Evolutionary conservation across 2,888 invertebrate species (phyloP).

Genomic region (Colletes collaris): DNA sequence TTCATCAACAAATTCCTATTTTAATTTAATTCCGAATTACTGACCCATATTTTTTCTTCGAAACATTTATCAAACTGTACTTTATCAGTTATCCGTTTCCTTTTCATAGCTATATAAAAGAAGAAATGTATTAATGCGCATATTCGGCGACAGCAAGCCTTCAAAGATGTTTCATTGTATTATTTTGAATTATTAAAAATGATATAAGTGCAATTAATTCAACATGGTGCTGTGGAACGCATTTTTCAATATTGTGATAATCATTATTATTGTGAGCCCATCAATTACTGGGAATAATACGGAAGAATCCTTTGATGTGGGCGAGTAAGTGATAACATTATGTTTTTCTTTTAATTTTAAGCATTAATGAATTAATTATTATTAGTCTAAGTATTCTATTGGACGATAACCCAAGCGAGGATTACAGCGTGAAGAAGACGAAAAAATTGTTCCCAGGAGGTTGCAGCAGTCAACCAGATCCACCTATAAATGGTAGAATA

Average conservation of each 20-base stretch:
- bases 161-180: neutral
- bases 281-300: constrained; percentile 16
- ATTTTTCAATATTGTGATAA: constrained; percentile 10
- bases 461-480: constrained; percentile 59
- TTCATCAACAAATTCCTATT: no score
- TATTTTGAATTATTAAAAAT: neutral
- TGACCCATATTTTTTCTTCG: constrained; percentile 62
- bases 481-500: constrained; percentile 71
- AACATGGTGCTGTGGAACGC: constrained; percentile 45
- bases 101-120: constrained; percentile 67
- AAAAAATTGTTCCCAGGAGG: constrained; percentile 56
- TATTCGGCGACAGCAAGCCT: constrained; percentile 18
- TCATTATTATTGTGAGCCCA: constrained; percentile 5
- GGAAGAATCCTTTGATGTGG: neutral
- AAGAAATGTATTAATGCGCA: constrained; percentile 24
- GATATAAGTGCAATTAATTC: neutral
- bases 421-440: constrained; percentile 22
- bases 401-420: constrained; percentile 2
- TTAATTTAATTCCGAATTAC: neutral
- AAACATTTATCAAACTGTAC: constrained; percentile 69
- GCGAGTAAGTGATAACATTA: constrained; percentile 40
- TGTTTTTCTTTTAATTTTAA: neutral
- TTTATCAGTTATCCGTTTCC: constrained; percentile 74
- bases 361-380: neutral
- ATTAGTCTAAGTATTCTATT: constrained; percentile 4